These are phyloP conservation scores for Diarsia brunnea DNA, from an alignment of 2,888 invertebrate genomes.

Conservation along the genomic window DNA sequence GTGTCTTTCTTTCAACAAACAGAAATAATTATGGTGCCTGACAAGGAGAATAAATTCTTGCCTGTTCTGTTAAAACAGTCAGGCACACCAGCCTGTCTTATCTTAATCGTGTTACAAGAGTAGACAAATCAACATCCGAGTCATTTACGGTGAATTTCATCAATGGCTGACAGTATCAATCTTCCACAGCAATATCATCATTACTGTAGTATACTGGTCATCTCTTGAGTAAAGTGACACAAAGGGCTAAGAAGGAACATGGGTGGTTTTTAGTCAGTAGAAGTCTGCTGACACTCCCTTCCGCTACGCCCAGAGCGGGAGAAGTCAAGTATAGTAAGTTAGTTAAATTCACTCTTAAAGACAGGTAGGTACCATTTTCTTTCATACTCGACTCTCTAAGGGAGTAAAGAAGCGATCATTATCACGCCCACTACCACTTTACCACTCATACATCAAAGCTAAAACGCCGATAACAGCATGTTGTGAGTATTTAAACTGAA, in stretches of 20 bases:
- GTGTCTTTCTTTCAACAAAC: background rate
- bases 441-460: conserved; percentile 17
- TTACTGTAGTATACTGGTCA: background rate
- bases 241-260: too few relatives aligned
- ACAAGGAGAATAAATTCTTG: too few relatives aligned
- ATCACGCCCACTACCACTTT: background rate
- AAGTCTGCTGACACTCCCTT: too few relatives aligned
- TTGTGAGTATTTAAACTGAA: conserved; percentile 46
- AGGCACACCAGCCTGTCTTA: background rate
- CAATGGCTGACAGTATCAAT: background rate
- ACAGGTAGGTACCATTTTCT: background rate
- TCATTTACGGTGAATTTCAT: background rate
- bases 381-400: background rate
- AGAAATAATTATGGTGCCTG: background rate
- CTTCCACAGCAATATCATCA: background rate
- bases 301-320: too few relatives aligned
- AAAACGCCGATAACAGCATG: conserved; percentile 17
- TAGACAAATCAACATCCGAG: background rate
- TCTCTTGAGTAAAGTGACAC: background rate
- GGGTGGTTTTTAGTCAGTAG: too few relatives aligned
- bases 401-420: background rate
- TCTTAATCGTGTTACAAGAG: background rate
- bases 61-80: too few relatives aligned
- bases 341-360: background rate
- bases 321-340: too few relatives aligned